Evolutionary conservation across 2,797 vertebrate genomes (phyloP).

Genomic region (Macropus fuliginosus): DNA sequence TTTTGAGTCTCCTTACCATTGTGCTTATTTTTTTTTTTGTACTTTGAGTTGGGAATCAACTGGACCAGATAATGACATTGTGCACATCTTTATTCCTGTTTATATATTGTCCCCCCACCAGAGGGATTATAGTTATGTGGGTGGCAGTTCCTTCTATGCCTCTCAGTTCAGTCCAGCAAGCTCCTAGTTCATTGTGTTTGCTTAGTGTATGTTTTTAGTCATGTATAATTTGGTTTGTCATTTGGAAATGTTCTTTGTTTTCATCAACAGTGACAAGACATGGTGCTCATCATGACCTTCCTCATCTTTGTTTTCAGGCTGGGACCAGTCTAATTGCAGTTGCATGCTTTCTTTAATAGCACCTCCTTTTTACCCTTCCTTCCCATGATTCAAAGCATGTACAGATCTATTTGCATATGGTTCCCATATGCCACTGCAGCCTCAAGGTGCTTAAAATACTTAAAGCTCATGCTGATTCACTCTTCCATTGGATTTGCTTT

Average conservation of each 20-base stretch:
- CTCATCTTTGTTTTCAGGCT: slow-evolving; percentile 22
- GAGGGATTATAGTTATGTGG: background rate
- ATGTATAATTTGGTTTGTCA: background rate
- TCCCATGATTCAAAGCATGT: slow-evolving; percentile 38
- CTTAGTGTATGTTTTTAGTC: background rate
- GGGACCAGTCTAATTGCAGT: slow-evolving; percentile 1
- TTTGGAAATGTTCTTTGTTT: slow-evolving; percentile 7
- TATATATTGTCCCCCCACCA: background rate
- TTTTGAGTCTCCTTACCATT: background rate
- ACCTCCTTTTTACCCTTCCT: background rate
- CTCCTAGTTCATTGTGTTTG: background rate
- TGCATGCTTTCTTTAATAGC: background rate
- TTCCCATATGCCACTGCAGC: background rate
- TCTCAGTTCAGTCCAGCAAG: background rate
- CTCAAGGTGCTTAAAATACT: background rate
- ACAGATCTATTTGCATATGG: background rate
- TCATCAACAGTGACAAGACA: background rate
- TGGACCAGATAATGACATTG: background rate
- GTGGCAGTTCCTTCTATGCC: background rate
- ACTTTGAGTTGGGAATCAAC: background rate
- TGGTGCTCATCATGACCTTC: background rate
- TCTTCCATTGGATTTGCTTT: background rate
- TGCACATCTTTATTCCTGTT: background rate
- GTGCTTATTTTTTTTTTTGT: background rate
- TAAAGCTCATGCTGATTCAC: background rate